Base-by-base conservation (phyloP, 2,888 invertebrate genomes). In the Cryptocephalus moraei region DNA sequence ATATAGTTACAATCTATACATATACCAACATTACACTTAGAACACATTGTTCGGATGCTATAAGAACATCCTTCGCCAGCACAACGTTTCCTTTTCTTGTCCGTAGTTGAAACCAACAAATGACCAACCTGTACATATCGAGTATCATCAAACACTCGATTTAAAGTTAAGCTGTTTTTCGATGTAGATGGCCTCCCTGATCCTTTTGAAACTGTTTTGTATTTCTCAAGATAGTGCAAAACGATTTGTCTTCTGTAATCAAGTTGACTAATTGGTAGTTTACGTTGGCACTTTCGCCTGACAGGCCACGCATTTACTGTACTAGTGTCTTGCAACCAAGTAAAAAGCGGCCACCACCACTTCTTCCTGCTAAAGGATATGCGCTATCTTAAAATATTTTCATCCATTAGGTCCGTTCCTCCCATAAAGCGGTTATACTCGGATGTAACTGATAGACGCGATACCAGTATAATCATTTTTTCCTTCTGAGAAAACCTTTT, bases 201-300 rank as follows among this genome's bases (percentile, higher is more conserved):
- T 33, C 47, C 38, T 40, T 48, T 47, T 32, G 32, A 51, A 6
- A 44, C 33, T 54, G 46, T 56, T 55, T 49, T 55, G 54, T 46
- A 58, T 44, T 48, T 56, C 51, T 38, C 54, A 51, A 47, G 43
- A 39, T 47, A 47, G 9, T 43, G 38, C 45, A 53, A 43, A 10
- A 48, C 50, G 41, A 45, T 22, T 22, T 22, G 48, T 44, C 46
- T 45, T 49, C 52, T 49, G 32, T 48, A 49, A 13, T 42, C 41
- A 4, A 48, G 33, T 43, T 49, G 49, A 9, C 40, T 34, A 9
- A 45, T 47, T n/a, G 9, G n/a, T n/a, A n/a, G n/a, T n/a, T n/a
- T n/a, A n/a, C n/a, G n/a, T n/a, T n/a, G n/a, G n/a, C n/a, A n/a
- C n/a, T n/a, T n/a, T n/a, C n/a, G n/a, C n/a, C n/a, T n/a, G n/a